Percentiles rank a stretch among this genome's conserved stretches.
Conservation (phyloP, 92 coral and sea anemone genomes). For the Palythoa heliodiscus region DNA sequence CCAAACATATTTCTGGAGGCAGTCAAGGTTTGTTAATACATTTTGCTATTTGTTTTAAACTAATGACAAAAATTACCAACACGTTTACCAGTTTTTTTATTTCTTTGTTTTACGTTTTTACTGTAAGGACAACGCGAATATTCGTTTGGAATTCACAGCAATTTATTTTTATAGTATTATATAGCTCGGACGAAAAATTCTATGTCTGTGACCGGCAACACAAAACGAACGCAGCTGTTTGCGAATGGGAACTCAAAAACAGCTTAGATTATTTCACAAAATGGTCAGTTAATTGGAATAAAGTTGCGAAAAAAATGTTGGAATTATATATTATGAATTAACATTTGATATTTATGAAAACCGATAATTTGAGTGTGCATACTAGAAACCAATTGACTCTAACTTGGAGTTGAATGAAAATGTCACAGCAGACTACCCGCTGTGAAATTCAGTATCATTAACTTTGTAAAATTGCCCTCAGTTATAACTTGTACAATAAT, state of each 20-base stretch:
- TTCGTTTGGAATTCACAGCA: neutral
- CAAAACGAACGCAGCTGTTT: neutral
- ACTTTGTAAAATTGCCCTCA: neutral
- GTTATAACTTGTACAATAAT: neutral
- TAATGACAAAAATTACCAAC: neutral
- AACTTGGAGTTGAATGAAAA: neutral
- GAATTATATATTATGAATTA: neutral
- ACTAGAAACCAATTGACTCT: neutral
- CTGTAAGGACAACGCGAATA: neutral
- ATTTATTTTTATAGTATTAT: neutral
- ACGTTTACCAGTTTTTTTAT: neutral
- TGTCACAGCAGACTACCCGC: neutral
- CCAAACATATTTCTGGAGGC: constrained; percentile 99
- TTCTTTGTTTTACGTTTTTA: neutral
- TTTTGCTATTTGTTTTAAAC: neutral
- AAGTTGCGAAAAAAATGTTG: neutral
- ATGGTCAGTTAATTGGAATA: constrained; percentile 2
- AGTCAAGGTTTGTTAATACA: constrained; percentile 76
- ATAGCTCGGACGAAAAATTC: neutral
- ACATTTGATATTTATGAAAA: neutral
- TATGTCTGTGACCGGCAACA: neutral
- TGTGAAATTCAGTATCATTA: constrained; percentile 4
- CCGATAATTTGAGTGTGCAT: neutral
- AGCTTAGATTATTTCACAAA: neutral
- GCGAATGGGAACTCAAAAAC: neutral